Evolutionary conservation across 2,113 vertebrate genomes (phyloP).

Genomic region (Aix galericulata): DNA sequence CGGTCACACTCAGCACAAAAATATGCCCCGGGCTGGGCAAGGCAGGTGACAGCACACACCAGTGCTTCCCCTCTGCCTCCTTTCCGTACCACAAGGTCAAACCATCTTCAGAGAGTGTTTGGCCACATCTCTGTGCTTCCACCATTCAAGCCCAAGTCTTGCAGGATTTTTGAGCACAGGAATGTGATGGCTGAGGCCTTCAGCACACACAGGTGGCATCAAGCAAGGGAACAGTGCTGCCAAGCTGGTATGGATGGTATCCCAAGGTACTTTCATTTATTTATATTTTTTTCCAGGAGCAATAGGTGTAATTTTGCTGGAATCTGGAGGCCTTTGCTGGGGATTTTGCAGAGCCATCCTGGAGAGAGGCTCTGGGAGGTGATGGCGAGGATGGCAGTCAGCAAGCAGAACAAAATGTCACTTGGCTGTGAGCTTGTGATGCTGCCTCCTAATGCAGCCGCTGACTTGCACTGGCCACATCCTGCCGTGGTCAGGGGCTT

Average conservation of each 20-base stretch:
- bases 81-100: neutral
- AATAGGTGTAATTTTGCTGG: neutral
- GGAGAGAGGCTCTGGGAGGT: neutral
- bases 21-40: neutral
- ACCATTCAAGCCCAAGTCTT: neutral
- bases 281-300: neutral
- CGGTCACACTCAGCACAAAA: neutral
- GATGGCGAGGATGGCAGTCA: neutral
- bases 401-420: neutral
- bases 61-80: neutral
- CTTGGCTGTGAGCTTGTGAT: neutral
- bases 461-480: neutral
- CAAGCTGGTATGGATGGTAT: neutral
- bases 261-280: neutral
- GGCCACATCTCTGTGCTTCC: neutral
- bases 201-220: neutral
- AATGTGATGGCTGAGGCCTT: neutral
- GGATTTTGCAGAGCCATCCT: accelerated
- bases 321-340: neutral
- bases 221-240: neutral
- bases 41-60: neutral
- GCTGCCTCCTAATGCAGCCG: neutral
- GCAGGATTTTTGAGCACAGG: neutral
- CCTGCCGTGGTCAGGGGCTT: accelerated
- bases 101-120: neutral